These are phyloP conservation scores for Elegia similella DNA, from an alignment of 2,888 invertebrate species.

Conservation along the genomic window DNA sequence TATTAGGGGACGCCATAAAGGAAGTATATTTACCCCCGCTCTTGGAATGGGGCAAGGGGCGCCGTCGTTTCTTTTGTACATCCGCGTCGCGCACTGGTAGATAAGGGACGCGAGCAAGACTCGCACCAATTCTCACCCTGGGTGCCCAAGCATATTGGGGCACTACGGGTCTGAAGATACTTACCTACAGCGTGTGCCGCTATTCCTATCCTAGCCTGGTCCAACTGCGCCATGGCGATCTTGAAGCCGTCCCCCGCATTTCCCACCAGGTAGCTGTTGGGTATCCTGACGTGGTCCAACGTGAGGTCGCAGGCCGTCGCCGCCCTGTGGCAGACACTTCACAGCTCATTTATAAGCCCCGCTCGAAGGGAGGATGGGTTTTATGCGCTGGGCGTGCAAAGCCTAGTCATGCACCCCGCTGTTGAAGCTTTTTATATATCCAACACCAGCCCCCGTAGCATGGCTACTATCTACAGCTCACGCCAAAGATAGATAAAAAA, in stretches of 20 bases:
- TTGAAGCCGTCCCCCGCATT: conserved; percentile 84
- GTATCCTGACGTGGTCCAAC: conserved; percentile 84
- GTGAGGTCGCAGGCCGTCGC: conserved; percentile 86
- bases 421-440: neutral
- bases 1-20: too few species aligned
- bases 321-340: conserved; percentile 73
- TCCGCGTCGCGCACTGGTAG: too few species aligned
- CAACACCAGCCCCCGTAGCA: too few species aligned
- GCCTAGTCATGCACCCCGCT: neutral
- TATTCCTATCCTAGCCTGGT: conserved; percentile 88
- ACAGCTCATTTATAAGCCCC: conserved; percentile 49
- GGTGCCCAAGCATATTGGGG: too few species aligned
- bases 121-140: too few species aligned
- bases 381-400: conserved; percentile 10
- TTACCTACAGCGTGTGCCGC: conserved; percentile 87
- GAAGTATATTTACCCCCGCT: too few species aligned
- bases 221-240: conserved; percentile 87
- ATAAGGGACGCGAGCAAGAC: too few species aligned
- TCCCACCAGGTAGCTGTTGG: conserved; percentile 76
- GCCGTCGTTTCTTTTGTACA: too few species aligned
- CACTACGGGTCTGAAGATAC: too few species aligned
- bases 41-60: too few species aligned
- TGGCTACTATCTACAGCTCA: neutral
- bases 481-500: neutral
- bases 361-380: conserved; percentile 28